phyloP scores from a whole-genome alignment of 1,140 invertebrate genomes.

The Danaus melanippus region DNA sequence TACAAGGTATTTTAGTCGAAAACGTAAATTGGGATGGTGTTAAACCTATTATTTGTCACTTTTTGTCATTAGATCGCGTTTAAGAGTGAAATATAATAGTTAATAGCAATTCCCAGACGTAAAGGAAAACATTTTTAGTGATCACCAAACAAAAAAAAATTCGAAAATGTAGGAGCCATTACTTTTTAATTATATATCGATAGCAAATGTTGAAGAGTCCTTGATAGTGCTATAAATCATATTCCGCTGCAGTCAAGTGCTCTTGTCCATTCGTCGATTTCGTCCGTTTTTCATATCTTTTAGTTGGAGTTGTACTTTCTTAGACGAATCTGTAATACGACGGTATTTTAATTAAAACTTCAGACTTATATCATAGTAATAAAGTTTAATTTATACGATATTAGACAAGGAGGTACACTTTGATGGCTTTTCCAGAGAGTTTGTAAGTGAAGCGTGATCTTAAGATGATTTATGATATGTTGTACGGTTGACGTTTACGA shows the following conservation, averaged over 20 bases:
- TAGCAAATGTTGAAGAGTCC: constrained; percentile 44
- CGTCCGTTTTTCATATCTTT: constrained; percentile 47
- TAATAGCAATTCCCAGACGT: no score
- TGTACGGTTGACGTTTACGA: constrained; percentile 64
- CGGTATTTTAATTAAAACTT: constrained; percentile 13
- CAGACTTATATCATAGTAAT: constrained; percentile 8
- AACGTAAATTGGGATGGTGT: no score
- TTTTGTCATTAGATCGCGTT: no score
- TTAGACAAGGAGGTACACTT: constrained; percentile 26
- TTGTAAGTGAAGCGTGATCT: constrained; percentile 56
- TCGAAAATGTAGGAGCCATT: constrained; percentile 31
- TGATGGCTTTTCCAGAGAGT: constrained; percentile 18
- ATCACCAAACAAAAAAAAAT: neutral
- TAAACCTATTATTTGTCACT: no score
- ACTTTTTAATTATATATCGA: constrained; percentile 55
- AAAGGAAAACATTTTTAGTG: no score
- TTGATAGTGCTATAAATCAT: constrained; percentile 68
- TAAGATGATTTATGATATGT: constrained; percentile 70
- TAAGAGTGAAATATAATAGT: no score
- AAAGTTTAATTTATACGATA: constrained; percentile 22
- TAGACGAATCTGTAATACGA: constrained; percentile 3
- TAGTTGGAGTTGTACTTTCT: constrained; percentile 47
- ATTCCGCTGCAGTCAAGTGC: constrained; percentile 33
- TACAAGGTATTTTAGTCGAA: no score
- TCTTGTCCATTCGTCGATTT: constrained; percentile 37